Conservation (phyloP, 2,113 vertebrate species). For the Entomyzon cyanotis region DNA sequence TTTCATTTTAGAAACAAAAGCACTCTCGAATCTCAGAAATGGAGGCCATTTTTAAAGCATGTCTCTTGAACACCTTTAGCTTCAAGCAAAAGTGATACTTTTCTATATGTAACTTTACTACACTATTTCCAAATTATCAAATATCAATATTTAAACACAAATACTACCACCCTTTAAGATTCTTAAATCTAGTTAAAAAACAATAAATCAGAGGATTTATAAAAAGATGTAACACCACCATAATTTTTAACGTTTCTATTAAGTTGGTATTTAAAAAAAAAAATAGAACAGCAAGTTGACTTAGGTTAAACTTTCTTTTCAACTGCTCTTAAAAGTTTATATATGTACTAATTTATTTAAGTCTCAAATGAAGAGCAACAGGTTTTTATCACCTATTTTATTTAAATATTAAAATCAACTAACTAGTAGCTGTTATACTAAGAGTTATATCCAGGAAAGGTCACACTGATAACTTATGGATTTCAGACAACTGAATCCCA, state of each 20-base stretch:
- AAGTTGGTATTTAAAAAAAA: neutral
- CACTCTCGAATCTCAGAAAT: neutral
- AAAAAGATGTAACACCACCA: rapidly evolving
- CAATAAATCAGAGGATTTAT: neutral
- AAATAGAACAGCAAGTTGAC: neutral
- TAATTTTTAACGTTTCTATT: neutral
- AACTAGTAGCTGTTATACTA: neutral
- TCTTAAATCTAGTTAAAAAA: neutral
- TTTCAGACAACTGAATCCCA: neutral
- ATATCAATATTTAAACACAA: neutral
- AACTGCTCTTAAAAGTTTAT: neutral
- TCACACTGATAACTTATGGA: neutral
- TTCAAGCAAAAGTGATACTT: neutral
- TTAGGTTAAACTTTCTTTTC: neutral
- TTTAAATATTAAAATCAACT: neutral
- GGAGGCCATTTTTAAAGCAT: neutral
- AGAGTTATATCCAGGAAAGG: neutral
- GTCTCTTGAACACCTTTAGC: neutral
- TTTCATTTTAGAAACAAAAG: neutral
- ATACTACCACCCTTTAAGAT: neutral
- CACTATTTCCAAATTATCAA: neutral
- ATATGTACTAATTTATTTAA: neutral
- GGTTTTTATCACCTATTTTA: neutral
- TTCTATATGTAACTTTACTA: neutral
- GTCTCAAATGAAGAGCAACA: neutral